Evolutionary conservation across 2,113 vertebrate genomes (phyloP).

Genomic region (Haemorhous mexicanus): DNA sequence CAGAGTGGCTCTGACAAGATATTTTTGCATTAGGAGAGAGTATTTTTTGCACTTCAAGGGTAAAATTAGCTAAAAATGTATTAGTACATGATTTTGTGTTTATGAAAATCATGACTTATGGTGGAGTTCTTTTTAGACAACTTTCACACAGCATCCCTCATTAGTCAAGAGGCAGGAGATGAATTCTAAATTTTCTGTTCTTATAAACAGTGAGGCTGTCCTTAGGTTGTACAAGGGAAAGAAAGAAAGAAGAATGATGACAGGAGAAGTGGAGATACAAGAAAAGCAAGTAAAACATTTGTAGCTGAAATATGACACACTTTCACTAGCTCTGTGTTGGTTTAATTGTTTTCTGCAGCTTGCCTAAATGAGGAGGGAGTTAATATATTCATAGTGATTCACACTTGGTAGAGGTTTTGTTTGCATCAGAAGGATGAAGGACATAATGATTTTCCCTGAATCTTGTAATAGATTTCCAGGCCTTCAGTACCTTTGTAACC

Average conservation of each 20-base stretch:
- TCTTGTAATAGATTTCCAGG: background rate
- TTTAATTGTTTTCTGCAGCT: background rate
- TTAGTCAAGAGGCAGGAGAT: background rate
- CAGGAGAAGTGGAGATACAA: background rate
- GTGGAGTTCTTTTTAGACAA: slow-evolving; percentile 26
- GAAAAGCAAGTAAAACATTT: background rate
- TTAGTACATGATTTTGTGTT: background rate
- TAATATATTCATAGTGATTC: background rate
- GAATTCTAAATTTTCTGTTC: background rate
- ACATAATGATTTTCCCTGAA: background rate
- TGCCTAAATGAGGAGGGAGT: background rate
- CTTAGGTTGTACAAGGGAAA: background rate
- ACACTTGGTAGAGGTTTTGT: background rate
- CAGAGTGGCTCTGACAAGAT: background rate
- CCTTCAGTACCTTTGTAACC: background rate
- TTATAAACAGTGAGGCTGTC: background rate
- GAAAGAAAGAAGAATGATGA: background rate
- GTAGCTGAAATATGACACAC: background rate
- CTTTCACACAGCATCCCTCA: slow-evolving; percentile 13
- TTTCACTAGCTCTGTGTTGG: background rate
- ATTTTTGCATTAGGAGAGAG: background rate
- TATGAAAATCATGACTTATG: slow-evolving; percentile 14
- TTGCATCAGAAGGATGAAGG: background rate
- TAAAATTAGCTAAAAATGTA: slow-evolving; percentile 37
- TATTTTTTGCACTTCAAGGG: background rate